Base-by-base conservation (phyloP, 2,888 invertebrate genomes). In the Acrocera orbiculus region DNA sequence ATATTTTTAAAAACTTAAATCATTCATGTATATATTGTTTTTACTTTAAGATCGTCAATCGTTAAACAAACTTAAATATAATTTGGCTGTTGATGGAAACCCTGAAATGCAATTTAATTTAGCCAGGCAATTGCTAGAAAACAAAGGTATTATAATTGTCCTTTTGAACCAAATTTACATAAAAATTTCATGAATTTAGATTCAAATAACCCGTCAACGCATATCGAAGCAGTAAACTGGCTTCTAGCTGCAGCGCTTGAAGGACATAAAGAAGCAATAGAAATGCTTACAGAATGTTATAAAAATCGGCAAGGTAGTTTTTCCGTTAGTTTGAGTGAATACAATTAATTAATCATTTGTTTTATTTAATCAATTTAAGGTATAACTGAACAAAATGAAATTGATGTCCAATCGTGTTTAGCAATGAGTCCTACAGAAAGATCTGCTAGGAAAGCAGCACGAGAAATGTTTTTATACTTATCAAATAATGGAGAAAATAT, bases 171-270 rank as follows among this genome's bases (percentile, higher is more conserved):
- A 9, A 59, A 64, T 10, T 65, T 73, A 15, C 76, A 77, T 40
- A 66, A 66, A 35, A 14, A 5, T 15, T 27, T 27, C 6, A 13
- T 27, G 10, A 6, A 35, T 29, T 26, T 26, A 58, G 58, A 54
- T 27, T 45, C 50, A 28, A 51, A 50, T 38, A 44, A 51, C 33
- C 42, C 48, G 14, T 41, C 51, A 10, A 45, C 52, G 5, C 80
- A 77, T 40, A 71, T 76, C 43, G 69, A 81, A 43, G 90, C 87
- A 0, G 72, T 92, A 31, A 78, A 83, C 49, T 92, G 90, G 90
- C 60, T 92, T 30, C 76, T 87, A n/a, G 79, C 81, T 60, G 89
- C 92, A 3, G 87, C 90, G 0, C 82, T 86, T 49, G 87, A 90
- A 56, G 92, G 90, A 1, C 86, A 87, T 47, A 69, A 75, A 27